Conservation (phyloP, 1,140 invertebrate genomes). For the Palaemon carinicauda region DNA sequence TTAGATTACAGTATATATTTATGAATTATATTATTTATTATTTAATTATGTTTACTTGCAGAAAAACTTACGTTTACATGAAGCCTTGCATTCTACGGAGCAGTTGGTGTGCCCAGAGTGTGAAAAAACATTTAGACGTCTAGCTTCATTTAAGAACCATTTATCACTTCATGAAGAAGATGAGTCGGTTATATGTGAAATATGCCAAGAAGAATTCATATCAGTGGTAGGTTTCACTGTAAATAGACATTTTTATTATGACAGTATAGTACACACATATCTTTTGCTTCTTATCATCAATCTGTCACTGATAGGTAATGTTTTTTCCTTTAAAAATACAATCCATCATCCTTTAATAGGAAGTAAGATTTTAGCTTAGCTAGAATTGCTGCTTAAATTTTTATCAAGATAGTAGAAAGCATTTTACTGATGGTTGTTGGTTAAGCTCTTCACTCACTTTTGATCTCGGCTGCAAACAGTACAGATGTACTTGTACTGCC, state of each 20-base stretch:
- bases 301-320: background rate
- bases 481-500: too few species aligned
- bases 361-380: too few species aligned
- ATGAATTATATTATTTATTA: background rate
- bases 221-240: slow-evolving; percentile 37
- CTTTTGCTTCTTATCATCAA: background rate
- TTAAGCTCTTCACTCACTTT: too few species aligned
- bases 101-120: slow-evolving; percentile 49
- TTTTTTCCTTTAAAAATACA: too few species aligned
- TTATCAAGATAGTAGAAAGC: too few species aligned
- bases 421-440: too few species aligned
- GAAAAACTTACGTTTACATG: slow-evolving; percentile 52
- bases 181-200: slow-evolving; percentile 50
- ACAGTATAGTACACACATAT: background rate
- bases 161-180: slow-evolving; percentile 54
- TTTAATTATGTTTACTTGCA: background rate
- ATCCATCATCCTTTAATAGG: too few species aligned
- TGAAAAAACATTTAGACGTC: slow-evolving; percentile 48
- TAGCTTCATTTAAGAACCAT: slow-evolving; percentile 58
- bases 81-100: slow-evolving; percentile 35
- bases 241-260: background rate
- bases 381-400: too few species aligned
- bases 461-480: too few species aligned
- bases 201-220: slow-evolving; percentile 58
- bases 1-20: background rate